Base-by-base conservation (phyloP, 2,113 vertebrate genomes). In the Rhabdornis inornatus region DNA sequence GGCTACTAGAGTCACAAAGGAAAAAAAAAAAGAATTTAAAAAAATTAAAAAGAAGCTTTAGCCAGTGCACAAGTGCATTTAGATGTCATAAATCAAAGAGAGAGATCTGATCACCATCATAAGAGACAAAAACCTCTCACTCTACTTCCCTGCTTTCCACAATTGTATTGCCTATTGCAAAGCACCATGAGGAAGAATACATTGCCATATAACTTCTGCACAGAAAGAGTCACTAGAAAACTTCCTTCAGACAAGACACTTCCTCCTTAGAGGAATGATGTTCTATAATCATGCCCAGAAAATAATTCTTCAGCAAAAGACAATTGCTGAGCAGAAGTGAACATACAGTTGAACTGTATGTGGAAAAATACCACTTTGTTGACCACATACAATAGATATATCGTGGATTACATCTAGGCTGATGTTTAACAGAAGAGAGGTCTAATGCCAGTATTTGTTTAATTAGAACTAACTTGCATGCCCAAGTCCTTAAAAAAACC, bases 151-250 rank as follows among this genome's bases (percentile, higher is more conserved):
- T 35, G 7, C 37, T 30, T 75, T 81, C 49, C n/a, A 57, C n/a
- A 66, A 31, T 6, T 8, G 0, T 55, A 65, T 19, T 44, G 24
- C 0, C 0, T n/a, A 40, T 12, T 63, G 33, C 4, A 10, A 89
- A 92, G 53, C 13, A 81, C 25, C 4, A 3, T 4, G 53, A 70
- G 13, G 27, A 87, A 59, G 47, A 84, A 44, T 19, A 39, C 21
- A 77, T 18, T 9, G 9, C 24, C 59, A 44, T 15, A 8, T 3
- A 70, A 31, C 37, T 78, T 74, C 49, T 30, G 37, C 17, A 57
- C 18, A 81, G 31, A 69, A 74, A n/a, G 35, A 61, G 30, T 21
- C n/a, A 63, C n/a, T 53, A 24, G 24, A 44, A 80, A n/a, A 39
- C 27, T 52, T 15, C 7, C 30, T 33, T 75, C 42, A 52, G 30